A percentile compares a stretch with the other conserved stretches of the same genome.
Conservation (phyloP, 2,888 invertebrate genomes). For the Cotesia congregata region DNA sequence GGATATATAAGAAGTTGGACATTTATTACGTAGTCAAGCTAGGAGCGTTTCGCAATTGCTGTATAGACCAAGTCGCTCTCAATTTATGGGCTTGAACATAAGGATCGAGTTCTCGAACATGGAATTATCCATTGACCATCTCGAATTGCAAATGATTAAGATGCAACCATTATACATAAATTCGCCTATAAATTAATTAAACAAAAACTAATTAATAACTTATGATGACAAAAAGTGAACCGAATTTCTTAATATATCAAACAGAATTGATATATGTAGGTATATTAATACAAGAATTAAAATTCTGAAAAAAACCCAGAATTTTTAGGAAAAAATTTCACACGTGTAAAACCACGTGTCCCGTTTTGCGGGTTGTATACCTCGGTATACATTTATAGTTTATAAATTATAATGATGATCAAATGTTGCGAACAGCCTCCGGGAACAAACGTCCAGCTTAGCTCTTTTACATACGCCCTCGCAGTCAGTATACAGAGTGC, state of each 20-base stretch:
- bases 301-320: not conserved
- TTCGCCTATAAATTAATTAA: not conserved
- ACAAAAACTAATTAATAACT: constrained; percentile 4
- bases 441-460: constrained; percentile 22
- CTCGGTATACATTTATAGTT: not conserved
- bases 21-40: constrained; percentile 37
- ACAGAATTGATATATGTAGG: no score
- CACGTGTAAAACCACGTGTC: constrained; percentile 21
- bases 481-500: constrained; percentile 17
- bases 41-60: constrained; percentile 30
- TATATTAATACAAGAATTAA: not conserved
- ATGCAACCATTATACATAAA: constrained; percentile 27
- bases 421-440: constrained; percentile 35
- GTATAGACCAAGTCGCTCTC: constrained; percentile 37
- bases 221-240: no score
- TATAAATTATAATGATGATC: constrained; percentile 31
- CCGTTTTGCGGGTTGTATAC: not conserved
- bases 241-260: no score
- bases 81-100: constrained; percentile 47
- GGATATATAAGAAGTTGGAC: constrained; percentile 17
- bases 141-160: constrained; percentile 32
- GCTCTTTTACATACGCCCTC: constrained; percentile 41
- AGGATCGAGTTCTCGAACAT: constrained; percentile 46
- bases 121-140: constrained; percentile 48
- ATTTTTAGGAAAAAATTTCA: constrained; percentile 15